Evolutionary conservation across 2,113 vertebrate species (phyloP), one percentile per base, ranked within the genome.

Genomic region (Pelecanus crispus): DNA sequence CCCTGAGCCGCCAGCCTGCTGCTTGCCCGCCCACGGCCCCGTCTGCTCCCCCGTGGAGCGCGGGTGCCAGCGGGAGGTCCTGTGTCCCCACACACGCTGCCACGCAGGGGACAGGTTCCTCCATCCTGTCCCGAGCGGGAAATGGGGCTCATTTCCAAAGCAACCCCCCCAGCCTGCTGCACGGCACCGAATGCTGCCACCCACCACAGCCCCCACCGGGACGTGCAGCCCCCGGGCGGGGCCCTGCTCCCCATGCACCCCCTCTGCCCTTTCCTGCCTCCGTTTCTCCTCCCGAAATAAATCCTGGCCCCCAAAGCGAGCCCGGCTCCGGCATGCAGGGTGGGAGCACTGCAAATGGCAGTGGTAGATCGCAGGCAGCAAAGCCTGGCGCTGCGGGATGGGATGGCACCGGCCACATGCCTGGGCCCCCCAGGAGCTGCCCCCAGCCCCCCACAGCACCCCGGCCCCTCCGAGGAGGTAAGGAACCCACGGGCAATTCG

Each of bases 301-400:
- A 47, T 5, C 36, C 78, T 21, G 44, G 10, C 22, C 45, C 42
- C 21, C 49, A 62, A 44, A 29, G 5, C 6, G 10, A 50, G 25
- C 66, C 56, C 10, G 6, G 14, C 40, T 28, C 31, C 17, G 14
- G 56, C 22, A 13, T 11, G 2, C 24, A 7, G 79, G 58, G 13
- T 19, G 31, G 22, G 67, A 52, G 40, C 11, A 5, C n/a, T 1
- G 4, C 1, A 1, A 0, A 0, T 4, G 47, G 56, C 72, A 29
- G 68, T 26, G 42, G 42, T 4, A 3, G n/a, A 2, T 31, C 2
- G 2, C 11, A 32, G 36, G 36, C 40, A 38, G 84, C 73, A 44
- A 21, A 81, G 42, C 50, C 1, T 1, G 2, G 5, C 19, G 52
- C 20, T 17, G 31, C 6, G 6, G 67, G 40, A 8, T 19, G 26